A percentile compares a stretch with the other conserved stretches of the same genome.
Conservation (phyloP, 2,888 invertebrate species). For the Euplexia lucipara region DNA sequence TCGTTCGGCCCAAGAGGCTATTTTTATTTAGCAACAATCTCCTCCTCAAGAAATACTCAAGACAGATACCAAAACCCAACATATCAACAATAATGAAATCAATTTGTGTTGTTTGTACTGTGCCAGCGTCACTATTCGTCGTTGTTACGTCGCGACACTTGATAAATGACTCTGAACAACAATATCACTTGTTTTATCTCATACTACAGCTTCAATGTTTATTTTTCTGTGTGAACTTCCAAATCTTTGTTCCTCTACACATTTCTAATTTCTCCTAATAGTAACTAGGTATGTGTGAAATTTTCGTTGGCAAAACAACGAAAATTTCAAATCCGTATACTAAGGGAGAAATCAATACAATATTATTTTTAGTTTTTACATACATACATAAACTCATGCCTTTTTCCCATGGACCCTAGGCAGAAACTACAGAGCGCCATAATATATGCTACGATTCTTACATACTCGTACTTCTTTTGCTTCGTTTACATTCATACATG, state of each 20-base stretch:
- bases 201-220: conserved; percentile 45
- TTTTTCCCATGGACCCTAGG: no score
- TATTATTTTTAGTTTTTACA: no score
- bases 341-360: no score
- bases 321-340: no score
- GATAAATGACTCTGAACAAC: conserved; percentile 72
- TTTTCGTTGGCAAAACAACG: no score
- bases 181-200: conserved; percentile 58
- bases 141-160: conserved; percentile 69
- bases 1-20: no score
- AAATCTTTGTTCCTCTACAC: background rate
- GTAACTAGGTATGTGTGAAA: no score
- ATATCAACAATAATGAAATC: conserved; percentile 60
- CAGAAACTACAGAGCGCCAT: no score
- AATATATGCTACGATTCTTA: no score
- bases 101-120: conserved; percentile 67
- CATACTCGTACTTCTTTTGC: no score
- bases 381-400: no score
- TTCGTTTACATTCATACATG: no score
- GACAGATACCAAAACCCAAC: conserved; percentile 39
- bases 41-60: background rate
- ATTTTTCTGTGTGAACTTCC: conserved; percentile 39
- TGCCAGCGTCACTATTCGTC: conserved; percentile 60
- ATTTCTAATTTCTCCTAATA: background rate
- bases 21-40: background rate